Conservation (phyloP, 2,797 vertebrate species). For the Taeniopygia guttata region DNA sequence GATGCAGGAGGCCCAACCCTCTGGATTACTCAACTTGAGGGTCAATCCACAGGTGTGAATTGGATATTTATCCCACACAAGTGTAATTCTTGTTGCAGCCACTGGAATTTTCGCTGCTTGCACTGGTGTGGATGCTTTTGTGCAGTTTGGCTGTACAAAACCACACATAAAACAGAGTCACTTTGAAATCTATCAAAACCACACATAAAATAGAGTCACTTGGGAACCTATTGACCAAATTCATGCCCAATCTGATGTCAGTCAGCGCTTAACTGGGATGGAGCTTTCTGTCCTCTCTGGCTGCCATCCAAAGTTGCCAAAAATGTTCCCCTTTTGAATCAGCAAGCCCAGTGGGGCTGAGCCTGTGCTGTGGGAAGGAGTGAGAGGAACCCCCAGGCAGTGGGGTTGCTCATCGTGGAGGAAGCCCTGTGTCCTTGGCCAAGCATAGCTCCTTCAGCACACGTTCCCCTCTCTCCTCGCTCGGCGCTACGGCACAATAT, state of each 20-base stretch:
- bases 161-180: background rate
- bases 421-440: constrained; percentile 68
- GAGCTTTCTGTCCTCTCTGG: background rate
- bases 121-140: background rate
- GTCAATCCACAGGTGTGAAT: background rate
- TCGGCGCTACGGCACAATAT: constrained; percentile 63
- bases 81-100: background rate
- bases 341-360: background rate
- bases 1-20: background rate
- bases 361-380: constrained; percentile 60
- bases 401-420: constrained; percentile 46
- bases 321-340: background rate
- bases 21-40: background rate
- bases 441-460: constrained; percentile 73
- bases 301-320: background rate
- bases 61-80: background rate
- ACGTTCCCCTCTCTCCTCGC: constrained; percentile 51
- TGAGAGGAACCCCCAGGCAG: constrained; percentile 48
- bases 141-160: background rate
- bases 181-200: background rate
- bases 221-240: background rate
- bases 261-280: background rate
- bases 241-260: accelerated
- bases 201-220: background rate
- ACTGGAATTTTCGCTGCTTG: background rate